Evolutionary conservation across 2,113 vertebrate genomes (phyloP).

Genomic region (Pachycephala philippinensis): DNA sequence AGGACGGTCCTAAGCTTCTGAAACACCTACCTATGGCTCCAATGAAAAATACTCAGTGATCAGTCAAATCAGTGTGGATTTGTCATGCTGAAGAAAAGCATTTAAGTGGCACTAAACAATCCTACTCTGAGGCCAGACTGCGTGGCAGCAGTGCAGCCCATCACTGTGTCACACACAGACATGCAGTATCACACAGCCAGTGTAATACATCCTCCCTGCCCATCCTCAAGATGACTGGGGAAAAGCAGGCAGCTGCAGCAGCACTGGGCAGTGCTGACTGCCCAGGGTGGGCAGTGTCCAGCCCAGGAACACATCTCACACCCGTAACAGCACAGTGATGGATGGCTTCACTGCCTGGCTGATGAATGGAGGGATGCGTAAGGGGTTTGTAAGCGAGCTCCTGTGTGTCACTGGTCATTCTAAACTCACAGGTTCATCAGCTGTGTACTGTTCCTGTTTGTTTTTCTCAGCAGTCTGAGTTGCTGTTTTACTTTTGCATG

Average conservation of each 20-base stretch:
- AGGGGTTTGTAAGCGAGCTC: neutral
- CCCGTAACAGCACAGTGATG: neutral
- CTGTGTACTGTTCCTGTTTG: neutral
- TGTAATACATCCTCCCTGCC: neutral
- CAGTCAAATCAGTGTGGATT: neutral
- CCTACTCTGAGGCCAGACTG: neutral
- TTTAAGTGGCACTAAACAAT: neutral
- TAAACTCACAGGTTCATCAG: neutral
- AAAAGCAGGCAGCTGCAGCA: neutral
- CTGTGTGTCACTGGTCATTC: neutral
- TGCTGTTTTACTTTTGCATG: neutral
- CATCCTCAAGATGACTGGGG: neutral
- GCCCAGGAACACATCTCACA: accelerated
- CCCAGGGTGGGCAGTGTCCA: neutral
- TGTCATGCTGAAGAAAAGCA: neutral
- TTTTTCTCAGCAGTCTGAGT: neutral
- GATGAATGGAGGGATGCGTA: neutral
- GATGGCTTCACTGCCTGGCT: neutral
- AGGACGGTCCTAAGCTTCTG: neutral
- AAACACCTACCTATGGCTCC: neutral
- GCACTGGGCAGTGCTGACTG: neutral
- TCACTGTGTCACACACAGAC: neutral
- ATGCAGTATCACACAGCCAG: accelerated
- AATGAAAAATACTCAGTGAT: neutral
- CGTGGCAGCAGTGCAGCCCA: neutral